A percentile compares a stretch with the other conserved stretches of the same genome.
phyloP scores from a whole-genome alignment of 2,888 invertebrate genomes.

The Hirtodrosophila trivittata region DNA sequence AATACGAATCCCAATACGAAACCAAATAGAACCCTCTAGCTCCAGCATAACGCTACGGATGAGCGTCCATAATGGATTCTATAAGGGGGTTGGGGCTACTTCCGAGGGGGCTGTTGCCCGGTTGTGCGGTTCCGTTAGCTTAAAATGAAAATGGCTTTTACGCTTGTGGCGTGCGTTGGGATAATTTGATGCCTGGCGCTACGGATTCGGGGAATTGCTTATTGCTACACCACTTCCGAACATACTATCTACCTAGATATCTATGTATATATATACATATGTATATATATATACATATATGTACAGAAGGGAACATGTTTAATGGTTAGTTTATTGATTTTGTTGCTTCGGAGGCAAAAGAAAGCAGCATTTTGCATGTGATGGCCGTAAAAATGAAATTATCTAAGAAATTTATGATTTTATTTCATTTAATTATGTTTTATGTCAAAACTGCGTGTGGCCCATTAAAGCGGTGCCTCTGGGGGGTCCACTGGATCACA shows the following conservation, averaged over 20 bases:
- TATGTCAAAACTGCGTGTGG: slow-evolving; percentile 24
- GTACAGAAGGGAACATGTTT: slow-evolving; percentile 34
- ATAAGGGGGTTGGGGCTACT: neutral
- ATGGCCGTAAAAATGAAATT: slow-evolving; percentile 19
- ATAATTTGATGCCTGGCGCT: slow-evolving; percentile 63
- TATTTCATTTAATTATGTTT: slow-evolving; percentile 56
- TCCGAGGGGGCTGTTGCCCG: slow-evolving; percentile 10
- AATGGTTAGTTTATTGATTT: slow-evolving; percentile 68
- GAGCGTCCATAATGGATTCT: slow-evolving; percentile 19
- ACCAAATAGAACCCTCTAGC: slow-evolving; percentile 18
- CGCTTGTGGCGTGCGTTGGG: slow-evolving; percentile 67
- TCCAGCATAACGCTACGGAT: slow-evolving; percentile 12
- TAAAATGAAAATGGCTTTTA: slow-evolving; percentile 79
- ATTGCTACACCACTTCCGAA: slow-evolving; percentile 13
- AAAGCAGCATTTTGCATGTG: slow-evolving; percentile 14
- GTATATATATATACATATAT: slow-evolving; percentile 17
- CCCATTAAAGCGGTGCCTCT: slow-evolving; percentile 5
- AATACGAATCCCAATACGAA: slow-evolving; percentile 16
- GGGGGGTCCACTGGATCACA: too few relatives aligned
- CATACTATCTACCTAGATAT: neutral
- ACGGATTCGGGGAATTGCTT: slow-evolving; percentile 65
- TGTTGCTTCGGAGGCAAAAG: slow-evolving; percentile 15
- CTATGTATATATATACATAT: slow-evolving; percentile 14
- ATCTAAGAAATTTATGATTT: slow-evolving; percentile 66
- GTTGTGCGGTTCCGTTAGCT: slow-evolving; percentile 41